These are phyloP conservation scores for Conus betulinus DNA, from an alignment of 1,140 invertebrate genomes.

Conservation along the genomic window DNA sequence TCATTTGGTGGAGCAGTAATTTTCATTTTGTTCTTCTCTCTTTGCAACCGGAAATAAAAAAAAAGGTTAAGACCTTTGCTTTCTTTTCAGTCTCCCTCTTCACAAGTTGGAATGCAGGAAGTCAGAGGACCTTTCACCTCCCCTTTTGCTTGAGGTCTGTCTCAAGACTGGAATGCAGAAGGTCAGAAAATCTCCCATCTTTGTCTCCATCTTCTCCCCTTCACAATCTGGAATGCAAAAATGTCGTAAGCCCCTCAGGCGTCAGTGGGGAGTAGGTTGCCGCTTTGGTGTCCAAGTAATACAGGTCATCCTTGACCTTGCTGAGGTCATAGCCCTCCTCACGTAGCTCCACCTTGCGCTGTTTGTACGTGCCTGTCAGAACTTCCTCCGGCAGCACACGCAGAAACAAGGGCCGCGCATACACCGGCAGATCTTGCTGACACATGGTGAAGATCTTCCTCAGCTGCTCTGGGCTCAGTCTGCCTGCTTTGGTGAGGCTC, in stretches of 20 bases:
- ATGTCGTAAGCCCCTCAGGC: slow-evolving; percentile 74
- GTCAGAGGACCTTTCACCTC: no score
- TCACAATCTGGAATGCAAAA: slow-evolving; percentile 37
- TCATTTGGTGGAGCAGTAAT: no score
- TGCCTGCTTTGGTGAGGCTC: slow-evolving; percentile 75
- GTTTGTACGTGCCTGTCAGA: slow-evolving; percentile 66
- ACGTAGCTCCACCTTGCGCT: slow-evolving; percentile 79
- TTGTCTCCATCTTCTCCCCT: neutral
- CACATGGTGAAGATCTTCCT: slow-evolving; percentile 58
- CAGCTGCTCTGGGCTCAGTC: slow-evolving; percentile 50
- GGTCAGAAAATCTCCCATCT: no score
- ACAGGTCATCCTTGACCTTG: slow-evolving; percentile 84
- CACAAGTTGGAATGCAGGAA: no score
- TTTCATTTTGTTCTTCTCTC: no score
- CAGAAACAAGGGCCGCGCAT: slow-evolving; percentile 91
- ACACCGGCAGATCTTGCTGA: slow-evolving; percentile 82
- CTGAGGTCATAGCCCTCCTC: slow-evolving; percentile 91
- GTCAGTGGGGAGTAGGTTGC: slow-evolving; percentile 81
- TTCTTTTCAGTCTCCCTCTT: no score
- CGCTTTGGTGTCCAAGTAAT: slow-evolving; percentile 80
- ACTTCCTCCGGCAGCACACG: slow-evolving; percentile 78
- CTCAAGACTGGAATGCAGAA: no score
- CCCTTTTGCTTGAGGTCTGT: no score
- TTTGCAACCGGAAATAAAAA: no score
- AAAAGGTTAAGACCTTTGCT: no score